Evolutionary conservation across 2,113 vertebrate genomes (phyloP).

Genomic region (Lates calcarifer): DNA sequence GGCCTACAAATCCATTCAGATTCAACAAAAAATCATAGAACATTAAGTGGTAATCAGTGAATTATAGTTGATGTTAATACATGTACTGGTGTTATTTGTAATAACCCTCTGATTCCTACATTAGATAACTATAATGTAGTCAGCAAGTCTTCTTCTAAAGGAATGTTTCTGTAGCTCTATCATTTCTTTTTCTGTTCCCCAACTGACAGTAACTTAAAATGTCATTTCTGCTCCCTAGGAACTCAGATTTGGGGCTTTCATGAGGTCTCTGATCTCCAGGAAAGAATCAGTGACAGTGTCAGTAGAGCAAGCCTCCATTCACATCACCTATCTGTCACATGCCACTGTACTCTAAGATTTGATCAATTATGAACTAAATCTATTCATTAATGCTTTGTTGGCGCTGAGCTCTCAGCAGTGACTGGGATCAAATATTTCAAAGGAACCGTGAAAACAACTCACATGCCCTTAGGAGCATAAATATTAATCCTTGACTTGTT

Average conservation of each 20-base stretch:
- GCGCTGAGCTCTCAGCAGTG: conserved; percentile 55
- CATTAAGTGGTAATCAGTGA: neutral
- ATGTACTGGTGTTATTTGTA: neutral
- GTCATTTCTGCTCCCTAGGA: conserved; percentile 4
- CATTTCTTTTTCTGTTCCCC: conserved; percentile 9
- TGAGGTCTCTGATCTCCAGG: conserved; percentile 52
- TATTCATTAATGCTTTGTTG: conserved; percentile 75
- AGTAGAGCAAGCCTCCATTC: conserved; percentile 16
- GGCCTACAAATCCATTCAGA: neutral
- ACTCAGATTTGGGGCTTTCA: conserved; percentile 18
- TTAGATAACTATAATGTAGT: neutral
- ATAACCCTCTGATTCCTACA: neutral
- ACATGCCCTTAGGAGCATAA: conserved; percentile 78
- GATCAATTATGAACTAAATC: conserved; percentile 77
- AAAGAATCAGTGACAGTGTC: conserved; percentile 37
- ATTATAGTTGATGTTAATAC: neutral
- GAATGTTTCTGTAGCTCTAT: neutral
- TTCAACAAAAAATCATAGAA: neutral
- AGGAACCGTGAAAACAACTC: conserved; percentile 70
- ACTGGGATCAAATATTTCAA: conserved; percentile 78
- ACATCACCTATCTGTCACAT: conserved; percentile 39
- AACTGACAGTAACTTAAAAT: conserved; percentile 16
- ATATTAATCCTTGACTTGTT: conserved; percentile 85
- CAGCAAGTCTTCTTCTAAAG: neutral
- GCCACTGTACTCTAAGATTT: conserved; percentile 47